phyloP scores from a whole-genome alignment of 2,888 invertebrate species.

The Timandra comae region DNA sequence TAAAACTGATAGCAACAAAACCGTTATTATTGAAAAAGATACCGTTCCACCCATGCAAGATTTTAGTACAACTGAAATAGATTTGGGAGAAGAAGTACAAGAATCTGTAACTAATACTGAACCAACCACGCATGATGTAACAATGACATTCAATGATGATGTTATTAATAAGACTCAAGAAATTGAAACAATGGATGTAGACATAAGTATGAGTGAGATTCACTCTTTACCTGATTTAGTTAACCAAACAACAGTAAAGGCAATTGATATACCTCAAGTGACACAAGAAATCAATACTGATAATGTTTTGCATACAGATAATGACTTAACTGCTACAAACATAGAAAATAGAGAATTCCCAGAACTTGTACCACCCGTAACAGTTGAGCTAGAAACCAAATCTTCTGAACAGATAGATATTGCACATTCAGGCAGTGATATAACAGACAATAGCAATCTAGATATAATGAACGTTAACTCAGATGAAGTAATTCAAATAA shows the following conservation, averaged over 20 bases:
- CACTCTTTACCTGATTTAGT: constrained; percentile 26
- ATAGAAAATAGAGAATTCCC: background rate
- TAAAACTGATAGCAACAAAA: no score
- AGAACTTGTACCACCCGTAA: no score
- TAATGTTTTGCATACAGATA: background rate
- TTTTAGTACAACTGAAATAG: no score
- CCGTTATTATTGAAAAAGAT: no score
- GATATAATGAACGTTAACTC: no score
- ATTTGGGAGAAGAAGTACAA: no score
- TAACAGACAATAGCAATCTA: no score
- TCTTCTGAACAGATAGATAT: no score
- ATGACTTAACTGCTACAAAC: background rate
- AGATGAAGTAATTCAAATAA: no score
- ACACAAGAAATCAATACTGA: background rate
- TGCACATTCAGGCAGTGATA: no score
- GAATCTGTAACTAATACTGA: constrained; percentile 1
- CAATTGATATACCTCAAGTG: constrained; percentile 2
- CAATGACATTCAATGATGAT: background rate
- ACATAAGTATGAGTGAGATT: constrained; percentile 19
- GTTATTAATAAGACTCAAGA: constrained; percentile 3
- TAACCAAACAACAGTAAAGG: constrained; percentile 20
- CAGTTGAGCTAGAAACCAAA: no score
- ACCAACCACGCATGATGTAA: background rate
- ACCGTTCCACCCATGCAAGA: no score
- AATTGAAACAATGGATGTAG: constrained; percentile 16